A percentile compares a stretch with the other conserved stretches of the same genome.
Conservation (phyloP, 2,888 invertebrate genomes). For the Cantharis nigra region DNA sequence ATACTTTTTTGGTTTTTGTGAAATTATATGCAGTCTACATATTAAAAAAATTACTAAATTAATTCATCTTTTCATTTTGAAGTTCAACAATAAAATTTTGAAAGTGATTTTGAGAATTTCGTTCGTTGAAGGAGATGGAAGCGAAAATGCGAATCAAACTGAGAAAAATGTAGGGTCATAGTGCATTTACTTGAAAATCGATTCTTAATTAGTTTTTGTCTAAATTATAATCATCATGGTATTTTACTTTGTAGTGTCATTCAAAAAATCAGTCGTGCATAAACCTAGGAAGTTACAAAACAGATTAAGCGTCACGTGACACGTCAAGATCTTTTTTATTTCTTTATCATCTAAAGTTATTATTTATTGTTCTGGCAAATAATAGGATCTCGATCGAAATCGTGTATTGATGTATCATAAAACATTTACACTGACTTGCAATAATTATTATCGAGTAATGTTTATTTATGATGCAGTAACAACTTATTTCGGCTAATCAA, state of each 20-base stretch:
- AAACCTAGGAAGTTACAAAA: conserved; percentile 34
- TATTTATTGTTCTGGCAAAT: conserved; percentile 50
- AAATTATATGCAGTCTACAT: no score
- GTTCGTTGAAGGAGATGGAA: no score
- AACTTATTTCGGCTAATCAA: conserved; percentile 45
- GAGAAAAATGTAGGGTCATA: background rate
- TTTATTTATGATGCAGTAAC: conserved; percentile 35
- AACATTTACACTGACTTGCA: conserved; percentile 39
- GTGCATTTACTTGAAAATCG: conserved; percentile 34
- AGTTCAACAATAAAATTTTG: background rate
- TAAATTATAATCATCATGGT: conserved; percentile 44
- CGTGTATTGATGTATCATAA: conserved; percentile 34
- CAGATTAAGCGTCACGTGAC: conserved; percentile 40
- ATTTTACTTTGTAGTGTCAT: conserved; percentile 46
- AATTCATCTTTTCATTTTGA: no score
- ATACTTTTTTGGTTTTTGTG: no score
- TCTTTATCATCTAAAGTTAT: conserved; percentile 46
- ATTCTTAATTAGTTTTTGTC: conserved; percentile 45
- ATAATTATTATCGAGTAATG: conserved; percentile 32
- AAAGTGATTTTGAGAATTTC: background rate
- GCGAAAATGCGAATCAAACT: background rate
- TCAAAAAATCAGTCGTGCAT: conserved; percentile 52
- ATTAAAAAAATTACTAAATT: no score
- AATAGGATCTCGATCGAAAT: conserved; percentile 38
- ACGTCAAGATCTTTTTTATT: conserved; percentile 42